phyloP scores from a whole-genome alignment of 2,888 invertebrate genomes.

The Ceraclea dissimilis region DNA sequence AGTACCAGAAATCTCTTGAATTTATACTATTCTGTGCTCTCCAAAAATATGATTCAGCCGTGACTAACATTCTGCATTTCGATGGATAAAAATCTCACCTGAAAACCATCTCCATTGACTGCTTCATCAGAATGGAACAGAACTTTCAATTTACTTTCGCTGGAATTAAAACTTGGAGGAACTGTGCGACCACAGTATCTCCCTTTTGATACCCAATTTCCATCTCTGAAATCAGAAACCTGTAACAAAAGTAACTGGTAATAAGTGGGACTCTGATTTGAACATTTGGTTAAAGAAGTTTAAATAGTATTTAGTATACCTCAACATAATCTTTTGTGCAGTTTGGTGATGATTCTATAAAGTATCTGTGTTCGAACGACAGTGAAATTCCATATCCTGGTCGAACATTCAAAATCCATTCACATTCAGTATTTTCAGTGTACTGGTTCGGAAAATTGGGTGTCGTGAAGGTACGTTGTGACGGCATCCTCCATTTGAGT shows the following conservation, averaged over 20 bases:
- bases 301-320: constrained; percentile 39
- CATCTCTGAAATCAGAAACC: constrained; percentile 51
- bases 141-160: constrained; percentile 57
- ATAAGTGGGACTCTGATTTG: no score
- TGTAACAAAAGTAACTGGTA: constrained; percentile 30
- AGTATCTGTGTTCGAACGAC: constrained; percentile 62
- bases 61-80: no score
- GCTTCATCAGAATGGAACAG: constrained; percentile 62
- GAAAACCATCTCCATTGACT: constrained; percentile 66
- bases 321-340: constrained; percentile 72
- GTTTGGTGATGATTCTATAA: constrained; percentile 58
- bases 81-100: no score
- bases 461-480: constrained; percentile 37
- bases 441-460: constrained; percentile 61
- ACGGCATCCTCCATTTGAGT: not conserved
- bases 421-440: constrained; percentile 66
- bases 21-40: no score
- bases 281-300: not conserved
- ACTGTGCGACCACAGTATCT: constrained; percentile 62
- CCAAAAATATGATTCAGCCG: no score
- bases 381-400: constrained; percentile 62
- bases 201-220: constrained; percentile 47
- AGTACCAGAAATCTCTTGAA: no score
- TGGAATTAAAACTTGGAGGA: constrained; percentile 52
- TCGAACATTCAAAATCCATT: constrained; percentile 63